Base-by-base conservation (phyloP, 53 echinoderm and acorn worm genomes). In the Glandiceps talaboti region DNA sequence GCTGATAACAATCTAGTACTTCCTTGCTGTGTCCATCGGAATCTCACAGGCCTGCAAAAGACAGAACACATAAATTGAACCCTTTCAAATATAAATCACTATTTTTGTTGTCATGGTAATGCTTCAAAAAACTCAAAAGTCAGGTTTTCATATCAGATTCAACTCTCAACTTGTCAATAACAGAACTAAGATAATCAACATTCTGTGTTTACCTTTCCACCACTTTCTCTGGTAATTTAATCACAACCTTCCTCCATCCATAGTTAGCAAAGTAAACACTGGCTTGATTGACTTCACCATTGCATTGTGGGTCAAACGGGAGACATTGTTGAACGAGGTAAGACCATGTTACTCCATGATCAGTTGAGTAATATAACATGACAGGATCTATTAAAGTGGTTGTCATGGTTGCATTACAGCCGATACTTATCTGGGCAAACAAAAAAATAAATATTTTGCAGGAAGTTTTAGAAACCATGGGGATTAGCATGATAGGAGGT, bases 1-100 rank as follows among this genome's bases (percentile, higher is more conserved):
- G 64, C 6, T 6, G 64, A 45, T 45, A 20, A 45, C 28, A 81
- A 29, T 27, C 31, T 26, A 1, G 83, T 29, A n/a, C 82, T 78
- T 27, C 32, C 73, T 80, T 96, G 96, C 79, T 80, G 87, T n/a
- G n/a, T n/a, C 96, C 96, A 96, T 0, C 96, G 88, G 79, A 96
- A 90, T 78, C 96, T 82, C 20, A 85, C 81, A 1, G 87, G 84
- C 73, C 90, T 90, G 79, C 20, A 73, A 14, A 0, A 79, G 26
- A 0, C n/a, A n/a, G n/a, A n/a, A n/a, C n/a, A n/a, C n/a, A n/a
- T n/a, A n/a, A n/a, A n/a, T n/a, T n/a, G n/a, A n/a, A n/a, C n/a
- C n/a, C n/a, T n/a, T n/a, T n/a, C n/a, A n/a, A n/a, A n/a, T n/a
- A n/a, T n/a, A n/a, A n/a, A n/a, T n/a, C n/a, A n/a, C n/a, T n/a